These are phyloP conservation scores for Pseudobourletiella spinata DNA, from an alignment of 1,140 invertebrate species.

Conservation along the genomic window DNA sequence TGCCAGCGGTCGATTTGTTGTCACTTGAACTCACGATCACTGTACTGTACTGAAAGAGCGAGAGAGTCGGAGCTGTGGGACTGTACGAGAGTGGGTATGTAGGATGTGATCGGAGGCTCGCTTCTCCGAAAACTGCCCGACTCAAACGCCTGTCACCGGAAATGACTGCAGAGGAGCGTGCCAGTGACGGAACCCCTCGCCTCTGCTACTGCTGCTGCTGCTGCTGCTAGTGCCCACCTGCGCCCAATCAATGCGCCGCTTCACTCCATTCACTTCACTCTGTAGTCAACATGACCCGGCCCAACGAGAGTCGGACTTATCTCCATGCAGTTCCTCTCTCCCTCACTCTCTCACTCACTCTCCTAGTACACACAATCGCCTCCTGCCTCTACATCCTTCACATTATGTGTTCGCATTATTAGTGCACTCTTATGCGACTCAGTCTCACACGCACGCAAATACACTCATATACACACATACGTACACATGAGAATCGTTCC, in stretches of 20 bases:
- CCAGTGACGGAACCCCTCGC: conserved; percentile 24
- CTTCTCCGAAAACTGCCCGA: conserved; percentile 33
- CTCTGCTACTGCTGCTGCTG: not conserved
- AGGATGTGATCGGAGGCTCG: conserved; percentile 24
- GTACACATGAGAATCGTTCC: no score
- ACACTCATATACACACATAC: not conserved
- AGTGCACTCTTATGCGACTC: not conserved
- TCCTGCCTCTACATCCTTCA: not conserved
- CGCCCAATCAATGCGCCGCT: conserved; percentile 33
- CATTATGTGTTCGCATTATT: not conserved
- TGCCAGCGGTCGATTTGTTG: no score
- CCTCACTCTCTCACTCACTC: not conserved
- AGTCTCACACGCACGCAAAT: not conserved
- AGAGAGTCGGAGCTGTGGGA: not conserved
- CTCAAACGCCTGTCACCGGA: conserved; percentile 33
- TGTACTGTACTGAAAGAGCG: not conserved
- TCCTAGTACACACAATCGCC: not conserved
- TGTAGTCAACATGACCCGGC: conserved; percentile 16
- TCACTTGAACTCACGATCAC: not conserved
- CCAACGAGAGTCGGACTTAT: conserved; percentile 6
- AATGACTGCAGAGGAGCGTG: conserved; percentile 36
- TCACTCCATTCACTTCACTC: conserved; percentile 4
- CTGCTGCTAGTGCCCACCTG: conserved; percentile 22
- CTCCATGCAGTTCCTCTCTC: not conserved
- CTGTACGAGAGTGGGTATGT: not conserved